A percentile compares a stretch with the other conserved stretches of the same genome.
Conservation (phyloP, 2,113 vertebrate genomes). For the Hyperopisus bebe region DNA sequence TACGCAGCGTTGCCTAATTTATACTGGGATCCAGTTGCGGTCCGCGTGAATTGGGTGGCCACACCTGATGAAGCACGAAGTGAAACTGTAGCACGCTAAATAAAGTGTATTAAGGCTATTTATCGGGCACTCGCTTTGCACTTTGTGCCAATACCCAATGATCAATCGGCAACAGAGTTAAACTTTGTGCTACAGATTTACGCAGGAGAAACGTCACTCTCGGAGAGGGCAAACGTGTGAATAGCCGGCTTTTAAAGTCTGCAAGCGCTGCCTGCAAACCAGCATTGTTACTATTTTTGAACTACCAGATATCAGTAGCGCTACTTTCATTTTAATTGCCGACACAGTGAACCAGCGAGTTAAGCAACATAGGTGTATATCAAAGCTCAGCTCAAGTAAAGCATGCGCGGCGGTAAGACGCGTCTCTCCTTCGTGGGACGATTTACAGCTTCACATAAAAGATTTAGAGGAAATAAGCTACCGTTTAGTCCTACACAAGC, state of each 20-base stretch:
- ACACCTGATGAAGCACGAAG: background rate
- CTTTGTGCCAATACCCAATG: background rate
- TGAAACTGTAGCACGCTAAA: background rate
- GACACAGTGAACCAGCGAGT: background rate
- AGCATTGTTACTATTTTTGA: background rate
- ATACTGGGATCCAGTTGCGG: background rate
- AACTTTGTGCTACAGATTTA: constrained; percentile 2
- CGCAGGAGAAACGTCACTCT: background rate
- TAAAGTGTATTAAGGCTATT: background rate
- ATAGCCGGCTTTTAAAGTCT: background rate
- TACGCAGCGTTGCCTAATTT: background rate
- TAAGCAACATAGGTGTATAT: background rate
- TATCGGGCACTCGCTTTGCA: background rate
- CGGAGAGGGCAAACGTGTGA: background rate
- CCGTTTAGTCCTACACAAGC: background rate
- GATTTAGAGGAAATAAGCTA: background rate
- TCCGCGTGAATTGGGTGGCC: background rate
- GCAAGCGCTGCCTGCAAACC: background rate
- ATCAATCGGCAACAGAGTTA: background rate
- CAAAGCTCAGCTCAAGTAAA: background rate
- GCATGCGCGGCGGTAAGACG: background rate
- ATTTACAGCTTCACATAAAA: background rate
- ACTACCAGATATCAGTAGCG: background rate
- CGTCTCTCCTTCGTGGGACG: background rate
- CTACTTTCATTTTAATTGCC: background rate